Percentiles rank a stretch among this genome's conserved stretches.
phyloP scores from a whole-genome alignment of 1,140 invertebrate species.

The Reticulitermes speratus region DNA sequence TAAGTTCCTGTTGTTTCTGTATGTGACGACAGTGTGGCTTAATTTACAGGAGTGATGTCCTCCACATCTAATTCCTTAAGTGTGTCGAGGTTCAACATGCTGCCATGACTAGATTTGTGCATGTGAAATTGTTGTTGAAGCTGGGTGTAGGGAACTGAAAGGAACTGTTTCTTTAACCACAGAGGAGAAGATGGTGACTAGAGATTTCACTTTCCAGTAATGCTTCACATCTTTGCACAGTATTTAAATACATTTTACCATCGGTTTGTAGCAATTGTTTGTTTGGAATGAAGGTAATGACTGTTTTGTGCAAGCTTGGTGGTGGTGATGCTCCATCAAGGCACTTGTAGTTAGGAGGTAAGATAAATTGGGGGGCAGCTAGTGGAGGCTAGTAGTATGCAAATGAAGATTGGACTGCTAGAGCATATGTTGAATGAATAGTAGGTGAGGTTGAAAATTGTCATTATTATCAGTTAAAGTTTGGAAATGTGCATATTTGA shows the following conservation, averaged over 20 bases:
- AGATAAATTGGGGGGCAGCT: background rate
- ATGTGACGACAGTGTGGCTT: background rate
- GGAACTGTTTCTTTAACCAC: conserved; percentile 18
- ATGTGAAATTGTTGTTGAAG: background rate
- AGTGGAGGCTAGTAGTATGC: background rate
- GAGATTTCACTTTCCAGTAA: conserved; percentile 27
- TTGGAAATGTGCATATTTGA: conserved; percentile 14
- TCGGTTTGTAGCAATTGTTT: conserved; percentile 15
- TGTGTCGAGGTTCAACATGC: background rate
- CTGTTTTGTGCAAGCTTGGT: conserved; percentile 15
- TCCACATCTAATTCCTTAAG: background rate
- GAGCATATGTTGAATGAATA: background rate
- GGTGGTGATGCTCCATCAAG: background rate
- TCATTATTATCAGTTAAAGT: conserved; percentile 13
- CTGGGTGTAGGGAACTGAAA: conserved; percentile 3
- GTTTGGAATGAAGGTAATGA: background rate
- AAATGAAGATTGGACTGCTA: conserved; percentile 8
- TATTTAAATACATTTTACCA: conserved; percentile 29
- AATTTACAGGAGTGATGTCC: background rate
- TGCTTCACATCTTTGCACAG: conserved; percentile 31
- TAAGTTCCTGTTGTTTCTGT: background rate
- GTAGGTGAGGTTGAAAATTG: background rate
- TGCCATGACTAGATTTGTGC: conserved; percentile 2
- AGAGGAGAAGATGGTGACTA: background rate
- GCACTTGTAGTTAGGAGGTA: background rate